A percentile compares a stretch with the other conserved stretches of the same genome.
Evolutionary conservation across 1,140 invertebrate genomes (phyloP).

Genomic region (Thereuonema tuberculata): DNA sequence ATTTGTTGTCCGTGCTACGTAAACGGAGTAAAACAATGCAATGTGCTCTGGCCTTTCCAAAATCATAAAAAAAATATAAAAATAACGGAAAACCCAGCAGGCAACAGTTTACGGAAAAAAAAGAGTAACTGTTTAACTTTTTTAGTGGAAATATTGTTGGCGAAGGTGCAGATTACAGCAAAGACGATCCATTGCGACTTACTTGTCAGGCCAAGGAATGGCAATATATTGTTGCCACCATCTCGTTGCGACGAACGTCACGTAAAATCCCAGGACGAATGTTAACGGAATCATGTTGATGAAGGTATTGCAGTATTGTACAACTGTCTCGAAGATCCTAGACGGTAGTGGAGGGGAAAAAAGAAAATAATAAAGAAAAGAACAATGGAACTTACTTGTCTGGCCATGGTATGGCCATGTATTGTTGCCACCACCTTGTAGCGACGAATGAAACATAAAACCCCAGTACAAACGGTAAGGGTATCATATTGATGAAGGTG

Average conservation of each 20-base stretch:
- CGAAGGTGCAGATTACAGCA: slow-evolving; percentile 20
- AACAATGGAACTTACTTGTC: slow-evolving; percentile 41
- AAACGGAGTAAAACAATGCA: too few species aligned
- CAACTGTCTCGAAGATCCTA: slow-evolving; percentile 30
- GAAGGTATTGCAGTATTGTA: slow-evolving; percentile 27
- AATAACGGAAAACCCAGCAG: too few species aligned
- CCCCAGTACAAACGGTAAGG: slow-evolving; percentile 70
- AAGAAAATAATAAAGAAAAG: slow-evolving; percentile 11
- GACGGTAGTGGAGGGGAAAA: too few species aligned
- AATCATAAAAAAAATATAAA: too few species aligned
- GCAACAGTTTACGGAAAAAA: too few species aligned
- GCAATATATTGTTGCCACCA: slow-evolving; percentile 33
- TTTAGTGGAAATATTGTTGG: background rate
- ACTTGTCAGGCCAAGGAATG: slow-evolving; percentile 36
- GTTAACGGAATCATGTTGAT: slow-evolving; percentile 31
- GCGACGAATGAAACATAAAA: slow-evolving; percentile 89
- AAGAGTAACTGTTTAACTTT: too few species aligned
- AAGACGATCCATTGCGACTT: too few species aligned
- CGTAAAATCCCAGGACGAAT: slow-evolving; percentile 34
- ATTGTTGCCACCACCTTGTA: slow-evolving; percentile 86
- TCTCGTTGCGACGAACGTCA: slow-evolving; percentile 30
- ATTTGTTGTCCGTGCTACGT: too few species aligned
- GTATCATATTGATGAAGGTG: slow-evolving; percentile 60
- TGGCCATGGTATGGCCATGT: slow-evolving; percentile 58
- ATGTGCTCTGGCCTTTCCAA: too few species aligned